Percentiles rank a stretch among this genome's conserved stretches.
Evolutionary conservation across 2,797 vertebrate genomes (phyloP).

Genomic region (Hoplostethus mediterraneus): DNA sequence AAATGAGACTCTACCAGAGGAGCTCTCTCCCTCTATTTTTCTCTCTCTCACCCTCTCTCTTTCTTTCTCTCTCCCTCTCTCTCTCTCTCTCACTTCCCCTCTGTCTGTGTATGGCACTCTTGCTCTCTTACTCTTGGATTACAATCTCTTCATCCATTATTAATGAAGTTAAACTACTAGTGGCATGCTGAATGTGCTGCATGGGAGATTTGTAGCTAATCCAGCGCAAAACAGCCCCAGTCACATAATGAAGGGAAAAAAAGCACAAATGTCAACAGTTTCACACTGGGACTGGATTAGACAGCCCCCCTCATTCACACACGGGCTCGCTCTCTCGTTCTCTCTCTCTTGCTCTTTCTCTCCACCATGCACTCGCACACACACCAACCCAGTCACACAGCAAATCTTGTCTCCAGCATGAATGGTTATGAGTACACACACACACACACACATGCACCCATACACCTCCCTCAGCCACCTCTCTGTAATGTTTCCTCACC

Average conservation of each 20-base stretch:
- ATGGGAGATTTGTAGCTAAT: constrained; percentile 99
- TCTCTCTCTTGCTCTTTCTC: constrained; percentile 22
- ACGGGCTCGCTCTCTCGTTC: constrained; percentile 39
- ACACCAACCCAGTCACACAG: constrained; percentile 21
- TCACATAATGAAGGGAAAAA: constrained; percentile 99
- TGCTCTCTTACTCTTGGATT: constrained; percentile 89
- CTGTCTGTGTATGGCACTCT: constrained; percentile 42
- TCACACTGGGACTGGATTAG: constrained; percentile 99
- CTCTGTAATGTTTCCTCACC: constrained; percentile 87
- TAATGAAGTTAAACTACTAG: constrained; percentile 99
- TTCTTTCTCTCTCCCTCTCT: neutral
- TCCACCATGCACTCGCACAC: constrained; percentile 18
- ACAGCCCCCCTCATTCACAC: constrained; percentile 81
- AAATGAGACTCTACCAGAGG: constrained; percentile 20
- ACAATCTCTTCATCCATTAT: constrained; percentile 99
- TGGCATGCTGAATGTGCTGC: constrained; percentile 99
- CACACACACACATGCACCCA: neutral
- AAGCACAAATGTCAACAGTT: constrained; percentile 99
- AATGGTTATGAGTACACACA: constrained; percentile 36
- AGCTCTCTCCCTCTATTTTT: constrained; percentile 32
- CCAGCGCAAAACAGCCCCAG: constrained; percentile 99
- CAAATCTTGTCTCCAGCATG: constrained; percentile 43
- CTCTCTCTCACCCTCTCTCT: constrained; percentile 4
- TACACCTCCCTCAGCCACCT: constrained; percentile 24
- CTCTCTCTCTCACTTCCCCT: neutral